Conservation (phyloP, 1,140 invertebrate species). For the Chironomus striatipennis region DNA sequence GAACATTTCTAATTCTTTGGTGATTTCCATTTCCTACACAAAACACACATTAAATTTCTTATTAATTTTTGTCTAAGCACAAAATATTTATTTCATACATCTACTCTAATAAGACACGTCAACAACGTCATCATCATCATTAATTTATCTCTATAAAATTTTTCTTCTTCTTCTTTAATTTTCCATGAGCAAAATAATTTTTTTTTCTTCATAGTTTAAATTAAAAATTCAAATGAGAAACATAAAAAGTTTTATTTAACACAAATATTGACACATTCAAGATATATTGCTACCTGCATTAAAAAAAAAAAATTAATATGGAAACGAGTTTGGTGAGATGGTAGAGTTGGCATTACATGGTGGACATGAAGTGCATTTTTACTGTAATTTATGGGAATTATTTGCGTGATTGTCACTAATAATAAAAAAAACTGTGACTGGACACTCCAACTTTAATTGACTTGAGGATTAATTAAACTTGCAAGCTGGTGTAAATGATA, state of each 20-base stretch:
- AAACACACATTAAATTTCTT: neutral
- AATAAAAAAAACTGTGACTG: too few relatives aligned
- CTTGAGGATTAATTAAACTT: too few relatives aligned
- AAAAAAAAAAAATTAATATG: neutral
- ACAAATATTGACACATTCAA: slow-evolving; percentile 8
- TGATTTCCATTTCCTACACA: neutral
- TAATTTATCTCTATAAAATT: too few relatives aligned
- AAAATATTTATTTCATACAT: too few relatives aligned
- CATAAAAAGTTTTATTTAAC: neutral
- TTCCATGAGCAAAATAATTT: neutral
- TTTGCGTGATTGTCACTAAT: too few relatives aligned
- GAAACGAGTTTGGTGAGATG: too few relatives aligned
- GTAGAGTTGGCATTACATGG: too few relatives aligned
- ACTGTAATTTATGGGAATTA: too few relatives aligned
- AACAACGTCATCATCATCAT: slow-evolving; percentile 1
- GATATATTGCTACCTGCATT: slow-evolving; percentile 7
- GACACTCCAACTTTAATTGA: too few relatives aligned
- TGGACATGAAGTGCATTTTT: too few relatives aligned
- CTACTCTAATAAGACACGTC: neutral
- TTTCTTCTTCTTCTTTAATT: neutral
- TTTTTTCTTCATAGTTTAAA: neutral
- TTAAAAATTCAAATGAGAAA: neutral
- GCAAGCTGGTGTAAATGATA: too few relatives aligned
- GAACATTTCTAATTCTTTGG: slow-evolving; percentile 10
- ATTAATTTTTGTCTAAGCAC: neutral